Evolutionary conservation across 2,888 invertebrate genomes (phyloP), one percentile per base, ranked within the genome.

Genomic region (Tineola bisselliella): DNA sequence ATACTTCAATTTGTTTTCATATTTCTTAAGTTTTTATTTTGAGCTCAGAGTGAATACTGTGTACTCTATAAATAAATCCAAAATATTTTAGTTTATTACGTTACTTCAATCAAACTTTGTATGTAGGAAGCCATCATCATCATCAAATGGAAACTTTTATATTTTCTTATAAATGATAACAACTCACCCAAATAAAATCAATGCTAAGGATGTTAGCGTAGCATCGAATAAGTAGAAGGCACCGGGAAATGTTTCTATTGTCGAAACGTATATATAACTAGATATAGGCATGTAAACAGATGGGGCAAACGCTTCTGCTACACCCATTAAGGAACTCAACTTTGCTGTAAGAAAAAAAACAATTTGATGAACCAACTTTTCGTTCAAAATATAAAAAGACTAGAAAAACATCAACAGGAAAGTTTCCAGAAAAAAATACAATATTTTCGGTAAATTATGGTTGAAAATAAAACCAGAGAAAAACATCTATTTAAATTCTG

Each of bases 201-300:
- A 65, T 11, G 88, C 88, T 0, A 84, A 65, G 0, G 82, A 66
- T 3, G 88, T 88, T 4, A 88, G 73, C 1, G 74, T 73, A 0
- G 86, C 84, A 59, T 89, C 88, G 62, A 90, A 81, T 66, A 88
- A 75, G 66, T 89, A 89, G 67, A 89, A 90, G 0, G 89, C 88
- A 0, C 89, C 86, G 0, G 90, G 89, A 61, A 89, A 84, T 0
- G 68, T 76, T 33, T 84, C 75, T 11, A 88, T 77, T 0, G 89
- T 90, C 12, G 75, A 70, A 61, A 81, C 75, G 69, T 89, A 90
- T 65, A 90, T 87, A 59, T 75, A 79, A 64, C 88, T 90, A 15
- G 89, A 89, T 1, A 88, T 70, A 0, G 90, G 89, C 73, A 86
- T 86, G 68, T 89, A 87, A 59, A 89, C 75, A 0, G 88, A 87